Percentiles rank a stretch among this genome's conserved stretches.
Conservation (phyloP, 2,113 vertebrate genomes). For the Sigmodon hispidus region DNA sequence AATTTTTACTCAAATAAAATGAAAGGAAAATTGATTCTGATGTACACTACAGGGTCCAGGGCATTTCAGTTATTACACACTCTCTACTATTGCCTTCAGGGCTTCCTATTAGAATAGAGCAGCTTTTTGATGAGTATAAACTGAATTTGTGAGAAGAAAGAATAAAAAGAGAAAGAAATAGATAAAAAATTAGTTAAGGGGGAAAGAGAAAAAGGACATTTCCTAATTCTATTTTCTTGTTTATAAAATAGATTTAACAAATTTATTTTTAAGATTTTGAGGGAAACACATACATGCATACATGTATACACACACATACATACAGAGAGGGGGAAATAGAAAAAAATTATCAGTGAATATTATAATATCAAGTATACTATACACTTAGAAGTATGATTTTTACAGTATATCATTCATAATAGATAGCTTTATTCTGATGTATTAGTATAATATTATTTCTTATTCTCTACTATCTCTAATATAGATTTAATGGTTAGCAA, state of each 20-base stretch:
- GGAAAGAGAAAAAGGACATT: not conserved
- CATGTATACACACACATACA: not conserved
- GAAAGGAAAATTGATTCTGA: not conserved
- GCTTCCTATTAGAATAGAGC: not conserved
- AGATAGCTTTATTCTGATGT: not conserved
- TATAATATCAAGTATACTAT: not conserved
- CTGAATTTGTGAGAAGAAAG: not conserved
- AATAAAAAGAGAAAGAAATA: not conserved
- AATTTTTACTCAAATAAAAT: not conserved
- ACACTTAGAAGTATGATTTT: not conserved
- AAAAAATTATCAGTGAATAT: not conserved
- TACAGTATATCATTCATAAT: not conserved
- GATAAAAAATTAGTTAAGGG: no score
- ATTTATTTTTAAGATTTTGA: not conserved
- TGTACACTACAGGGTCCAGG: not conserved
- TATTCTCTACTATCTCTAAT: not conserved
- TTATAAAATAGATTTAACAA: not conserved
- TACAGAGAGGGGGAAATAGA: not conserved
- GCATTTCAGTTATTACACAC: not conserved
- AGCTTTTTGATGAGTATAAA: not conserved
- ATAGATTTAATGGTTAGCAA: not conserved
- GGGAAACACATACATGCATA: not conserved
- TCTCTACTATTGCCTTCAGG: not conserved
- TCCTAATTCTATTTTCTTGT: not conserved
- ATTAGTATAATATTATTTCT: not conserved